These are phyloP conservation scores for Mechanitis mazaeus DNA, from an alignment of 2,888 invertebrate genomes.

Conservation along the genomic window DNA sequence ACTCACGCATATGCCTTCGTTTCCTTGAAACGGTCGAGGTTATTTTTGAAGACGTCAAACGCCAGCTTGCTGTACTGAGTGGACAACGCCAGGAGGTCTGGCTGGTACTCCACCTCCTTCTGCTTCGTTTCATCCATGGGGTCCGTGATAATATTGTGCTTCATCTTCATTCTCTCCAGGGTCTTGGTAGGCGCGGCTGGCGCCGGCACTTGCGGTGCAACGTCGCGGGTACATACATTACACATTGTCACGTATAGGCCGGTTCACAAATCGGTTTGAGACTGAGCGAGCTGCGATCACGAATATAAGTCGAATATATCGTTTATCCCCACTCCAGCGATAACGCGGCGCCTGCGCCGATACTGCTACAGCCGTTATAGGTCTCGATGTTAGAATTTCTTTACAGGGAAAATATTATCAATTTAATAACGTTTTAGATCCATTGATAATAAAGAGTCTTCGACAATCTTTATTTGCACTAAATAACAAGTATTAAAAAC, in stretches of 20 bases:
- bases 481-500: too few species aligned
- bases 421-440: too few species aligned
- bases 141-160: constrained; percentile 64
- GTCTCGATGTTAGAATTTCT: constrained; percentile 9
- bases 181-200: constrained; percentile 38
- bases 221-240: constrained; percentile 66
- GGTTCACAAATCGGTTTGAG: constrained; percentile 23
- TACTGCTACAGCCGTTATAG: constrained; percentile 26
- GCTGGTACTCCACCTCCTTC: constrained; percentile 62
- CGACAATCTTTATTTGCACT: too few species aligned
- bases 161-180: constrained; percentile 62
- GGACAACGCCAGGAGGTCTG: constrained; percentile 67
- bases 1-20: constrained; percentile 74
- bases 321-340: constrained; percentile 44
- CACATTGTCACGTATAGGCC: constrained; percentile 47
- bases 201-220: constrained; percentile 36
- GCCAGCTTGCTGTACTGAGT: constrained; percentile 65
- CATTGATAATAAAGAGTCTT: too few species aligned
- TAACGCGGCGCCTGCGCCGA: constrained; percentile 35
- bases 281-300: constrained; percentile 36
- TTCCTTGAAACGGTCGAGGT: constrained; percentile 54
- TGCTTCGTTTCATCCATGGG: constrained; percentile 52
- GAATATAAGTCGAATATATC: constrained; percentile 59
- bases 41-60: constrained; percentile 55
- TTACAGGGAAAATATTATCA: background rate